phyloP scores from a whole-genome alignment of 64 coral and sea anemone genomes.

The Stichodactyla helianthus region DNA sequence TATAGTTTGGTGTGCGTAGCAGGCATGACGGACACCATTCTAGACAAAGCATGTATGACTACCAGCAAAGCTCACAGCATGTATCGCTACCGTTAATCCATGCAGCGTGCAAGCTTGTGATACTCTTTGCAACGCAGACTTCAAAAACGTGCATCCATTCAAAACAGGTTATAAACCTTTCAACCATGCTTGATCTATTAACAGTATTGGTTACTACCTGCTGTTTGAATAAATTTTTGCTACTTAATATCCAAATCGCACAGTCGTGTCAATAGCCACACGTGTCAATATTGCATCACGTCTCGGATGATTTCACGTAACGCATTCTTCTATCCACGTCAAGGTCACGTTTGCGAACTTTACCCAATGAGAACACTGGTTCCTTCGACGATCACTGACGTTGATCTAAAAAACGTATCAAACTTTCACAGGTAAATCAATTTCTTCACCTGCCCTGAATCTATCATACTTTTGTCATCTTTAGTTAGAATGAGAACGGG shows the following conservation, averaged over 20 bases:
- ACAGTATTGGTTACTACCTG: background rate
- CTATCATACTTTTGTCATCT: background rate
- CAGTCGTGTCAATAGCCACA: too few species aligned
- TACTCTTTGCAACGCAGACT: background rate
- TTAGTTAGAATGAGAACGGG: too few species aligned
- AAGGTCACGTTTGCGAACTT: slow-evolving; percentile 22
- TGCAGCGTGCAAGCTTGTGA: too few species aligned
- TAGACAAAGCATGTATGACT: background rate
- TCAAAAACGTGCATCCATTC: background rate
- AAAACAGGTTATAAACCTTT: background rate
- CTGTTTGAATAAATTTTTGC: background rate
- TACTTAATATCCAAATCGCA: background rate
- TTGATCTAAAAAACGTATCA: slow-evolving; percentile 42
- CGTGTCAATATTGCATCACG: background rate
- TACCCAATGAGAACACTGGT: slow-evolving; percentile 65
- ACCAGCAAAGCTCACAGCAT: background rate
- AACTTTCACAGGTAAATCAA: slow-evolving; percentile 72
- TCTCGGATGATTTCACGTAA: background rate
- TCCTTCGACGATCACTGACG: slow-evolving; percentile 42
- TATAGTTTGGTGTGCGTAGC: too few species aligned
- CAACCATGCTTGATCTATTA: background rate
- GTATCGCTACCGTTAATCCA: background rate
- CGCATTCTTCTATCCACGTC: background rate
- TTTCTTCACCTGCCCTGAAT: too few species aligned
- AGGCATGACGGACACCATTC: background rate